phyloP scores from a whole-genome alignment of 1,140 invertebrate species.

The Onthophagus taurus region DNA sequence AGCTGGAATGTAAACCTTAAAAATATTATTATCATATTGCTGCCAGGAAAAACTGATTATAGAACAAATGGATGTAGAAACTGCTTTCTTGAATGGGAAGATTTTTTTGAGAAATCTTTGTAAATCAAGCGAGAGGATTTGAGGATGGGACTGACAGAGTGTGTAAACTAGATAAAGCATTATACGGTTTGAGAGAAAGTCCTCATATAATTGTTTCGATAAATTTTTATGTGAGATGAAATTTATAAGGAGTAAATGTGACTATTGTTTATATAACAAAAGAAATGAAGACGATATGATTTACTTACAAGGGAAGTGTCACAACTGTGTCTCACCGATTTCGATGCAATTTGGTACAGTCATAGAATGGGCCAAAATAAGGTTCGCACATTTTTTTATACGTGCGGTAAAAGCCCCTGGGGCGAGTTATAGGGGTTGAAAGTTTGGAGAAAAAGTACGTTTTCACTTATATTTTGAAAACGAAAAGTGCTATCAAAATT shows the following conservation, averaged over 20 bases:
- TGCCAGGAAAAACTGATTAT: constrained; percentile 9
- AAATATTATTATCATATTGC: constrained; percentile 11
- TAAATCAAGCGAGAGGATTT: constrained; percentile 31
- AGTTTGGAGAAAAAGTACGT: too few relatives aligned
- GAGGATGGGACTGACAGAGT: neutral
- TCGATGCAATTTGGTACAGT: too few relatives aligned
- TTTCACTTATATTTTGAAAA: too few relatives aligned
- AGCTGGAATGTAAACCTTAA: constrained; percentile 10
- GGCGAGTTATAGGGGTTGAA: too few relatives aligned
- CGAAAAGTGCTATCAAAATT: too few relatives aligned
- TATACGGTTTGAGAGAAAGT: constrained; percentile 7
- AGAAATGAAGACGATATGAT: neutral
- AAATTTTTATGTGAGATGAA: constrained; percentile 2
- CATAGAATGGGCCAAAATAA: too few relatives aligned
- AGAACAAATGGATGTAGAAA: constrained; percentile 32
- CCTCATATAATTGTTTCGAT: constrained; percentile 5
- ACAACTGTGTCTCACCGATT: too few relatives aligned
- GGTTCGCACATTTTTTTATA: too few relatives aligned
- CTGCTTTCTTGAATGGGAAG: constrained; percentile 37
- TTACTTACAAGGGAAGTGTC: too few relatives aligned
- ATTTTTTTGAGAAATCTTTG: constrained; percentile 35
- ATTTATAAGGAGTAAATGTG: constrained; percentile 10
- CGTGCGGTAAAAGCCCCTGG: too few relatives aligned
- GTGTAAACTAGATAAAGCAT: constrained; percentile 2
- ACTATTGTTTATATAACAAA: constrained; percentile 10